These are phyloP conservation scores for Cnemophilus loriae DNA, from an alignment of 2,113 vertebrate species.

Conservation along the genomic window DNA sequence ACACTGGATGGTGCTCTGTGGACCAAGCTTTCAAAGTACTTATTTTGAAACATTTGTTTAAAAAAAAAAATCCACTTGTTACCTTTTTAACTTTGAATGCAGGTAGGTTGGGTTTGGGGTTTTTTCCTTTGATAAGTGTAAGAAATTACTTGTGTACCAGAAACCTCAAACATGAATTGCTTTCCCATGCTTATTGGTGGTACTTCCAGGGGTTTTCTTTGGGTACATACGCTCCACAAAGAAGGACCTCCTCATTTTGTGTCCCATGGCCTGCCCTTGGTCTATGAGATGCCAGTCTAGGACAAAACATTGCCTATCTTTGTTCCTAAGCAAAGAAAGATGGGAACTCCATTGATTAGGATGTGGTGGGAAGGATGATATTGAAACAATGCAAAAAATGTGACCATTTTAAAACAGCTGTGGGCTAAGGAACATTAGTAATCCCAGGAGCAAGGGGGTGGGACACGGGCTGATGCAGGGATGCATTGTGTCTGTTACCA, in stretches of 20 bases:
- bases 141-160: background rate
- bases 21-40: background rate
- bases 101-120: background rate
- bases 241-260: background rate
- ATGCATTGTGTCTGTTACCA: background rate
- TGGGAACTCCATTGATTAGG: background rate
- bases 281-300: background rate
- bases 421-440: background rate
- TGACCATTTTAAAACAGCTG: background rate
- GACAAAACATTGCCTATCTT: background rate
- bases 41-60: background rate
- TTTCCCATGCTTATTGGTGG: background rate
- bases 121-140: fast-evolving
- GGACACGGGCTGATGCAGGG: background rate
- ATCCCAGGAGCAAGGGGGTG: background rate
- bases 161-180: background rate
- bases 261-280: background rate
- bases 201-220: background rate
- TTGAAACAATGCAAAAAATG: slow-evolving; percentile 26
- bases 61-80: background rate
- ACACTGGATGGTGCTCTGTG: fast-evolving
- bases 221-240: background rate
- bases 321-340: background rate
- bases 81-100: background rate
- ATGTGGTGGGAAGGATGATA: slow-evolving; percentile 9